Conservation (phyloP, 2,113 vertebrate species). For the Oryzias javanicus region DNA sequence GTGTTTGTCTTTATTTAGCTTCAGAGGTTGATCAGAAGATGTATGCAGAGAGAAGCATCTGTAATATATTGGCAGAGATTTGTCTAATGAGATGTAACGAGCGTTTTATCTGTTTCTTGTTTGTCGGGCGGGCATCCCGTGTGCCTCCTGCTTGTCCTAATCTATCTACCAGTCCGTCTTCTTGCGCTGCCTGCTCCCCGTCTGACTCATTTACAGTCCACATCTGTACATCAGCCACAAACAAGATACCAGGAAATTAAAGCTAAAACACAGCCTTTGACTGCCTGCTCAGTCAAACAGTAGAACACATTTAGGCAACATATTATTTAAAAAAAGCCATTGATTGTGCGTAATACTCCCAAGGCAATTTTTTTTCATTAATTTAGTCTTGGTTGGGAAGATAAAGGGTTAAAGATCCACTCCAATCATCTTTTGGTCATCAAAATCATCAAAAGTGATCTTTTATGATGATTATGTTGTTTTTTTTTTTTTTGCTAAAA, state of each 20-base stretch:
- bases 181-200: slow-evolving; percentile 23
- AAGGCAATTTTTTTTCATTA: too few relatives aligned
- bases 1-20: slow-evolving; percentile 10
- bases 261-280: neutral
- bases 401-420: too few relatives aligned
- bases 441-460: too few relatives aligned
- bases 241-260: slow-evolving; percentile 26
- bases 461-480: too few relatives aligned
- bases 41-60: slow-evolving; percentile 23
- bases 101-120: slow-evolving; percentile 23
- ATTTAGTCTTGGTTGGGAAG: too few relatives aligned
- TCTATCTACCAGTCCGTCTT: slow-evolving; percentile 6
- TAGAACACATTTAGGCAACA: too few relatives aligned
- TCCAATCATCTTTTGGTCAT: too few relatives aligned
- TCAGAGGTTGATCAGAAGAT: slow-evolving; percentile 14
- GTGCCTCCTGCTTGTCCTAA: slow-evolving; percentile 12
- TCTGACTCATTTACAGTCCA: slow-evolving; percentile 25
- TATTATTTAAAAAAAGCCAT: too few relatives aligned
- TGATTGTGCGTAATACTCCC: too few relatives aligned
- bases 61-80: slow-evolving; percentile 14
- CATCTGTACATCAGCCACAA: slow-evolving; percentile 17
- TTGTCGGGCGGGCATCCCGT: slow-evolving; percentile 14
- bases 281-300: too few relatives aligned
- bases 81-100: slow-evolving; percentile 26
- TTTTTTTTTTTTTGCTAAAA: too few relatives aligned